Evolutionary conservation across 2,797 vertebrate species (phyloP).

Genomic region (Cuniculus paca): DNA sequence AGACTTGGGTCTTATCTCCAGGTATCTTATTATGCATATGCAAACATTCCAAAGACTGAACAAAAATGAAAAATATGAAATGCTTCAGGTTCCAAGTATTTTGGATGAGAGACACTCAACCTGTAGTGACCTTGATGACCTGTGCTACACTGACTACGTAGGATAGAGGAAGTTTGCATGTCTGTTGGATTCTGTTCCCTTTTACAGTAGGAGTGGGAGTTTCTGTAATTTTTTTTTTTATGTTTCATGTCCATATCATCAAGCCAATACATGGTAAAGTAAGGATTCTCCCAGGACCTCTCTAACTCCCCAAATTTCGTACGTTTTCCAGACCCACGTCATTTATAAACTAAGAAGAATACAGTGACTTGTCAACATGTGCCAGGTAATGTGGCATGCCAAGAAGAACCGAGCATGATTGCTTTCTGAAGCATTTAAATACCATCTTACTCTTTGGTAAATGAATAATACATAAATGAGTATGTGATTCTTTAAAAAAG

Average conservation of each 20-base stretch:
- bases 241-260: neutral
- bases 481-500: neutral
- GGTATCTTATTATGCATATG: neutral
- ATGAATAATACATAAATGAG: neutral
- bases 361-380: neutral
- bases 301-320: neutral
- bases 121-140: neutral
- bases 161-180: neutral
- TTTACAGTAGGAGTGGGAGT: neutral
- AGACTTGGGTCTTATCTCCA: neutral
- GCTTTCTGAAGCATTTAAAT: neutral
- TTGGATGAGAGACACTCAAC: neutral
- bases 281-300: neutral
- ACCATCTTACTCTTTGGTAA: neutral
- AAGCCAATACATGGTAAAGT: neutral
- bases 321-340: neutral
- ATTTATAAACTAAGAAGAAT: constrained; percentile 15
- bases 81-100: neutral
- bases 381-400: neutral
- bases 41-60: neutral
- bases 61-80: neutral
- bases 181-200: neutral
- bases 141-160: neutral
- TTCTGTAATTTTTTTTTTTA: neutral
- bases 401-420: neutral